Conservation (phyloP, 2,888 invertebrate species). For the Protonemura montana region DNA sequence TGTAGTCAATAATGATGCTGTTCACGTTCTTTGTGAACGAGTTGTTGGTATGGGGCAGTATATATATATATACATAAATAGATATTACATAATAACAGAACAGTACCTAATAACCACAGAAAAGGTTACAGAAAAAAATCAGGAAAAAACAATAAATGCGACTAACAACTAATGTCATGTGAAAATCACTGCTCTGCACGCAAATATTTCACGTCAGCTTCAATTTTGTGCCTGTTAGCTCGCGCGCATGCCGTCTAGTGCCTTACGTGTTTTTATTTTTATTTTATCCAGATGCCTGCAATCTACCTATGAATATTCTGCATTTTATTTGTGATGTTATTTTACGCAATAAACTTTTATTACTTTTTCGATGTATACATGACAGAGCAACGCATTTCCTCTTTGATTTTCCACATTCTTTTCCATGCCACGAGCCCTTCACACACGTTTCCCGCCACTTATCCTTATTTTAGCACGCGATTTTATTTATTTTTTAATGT, state of each 20-base stretch:
- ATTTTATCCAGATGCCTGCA: too few species aligned
- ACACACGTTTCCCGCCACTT: too few species aligned
- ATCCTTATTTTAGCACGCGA: too few species aligned
- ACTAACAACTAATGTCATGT: not conserved
- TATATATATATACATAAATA: too few species aligned
- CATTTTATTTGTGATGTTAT: not conserved
- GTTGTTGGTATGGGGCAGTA: not conserved
- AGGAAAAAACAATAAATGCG: not conserved
- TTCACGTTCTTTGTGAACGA: not conserved
- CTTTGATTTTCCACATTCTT: too few species aligned
- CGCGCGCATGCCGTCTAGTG: not conserved
- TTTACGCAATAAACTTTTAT: not conserved
- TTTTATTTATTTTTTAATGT: too few species aligned
- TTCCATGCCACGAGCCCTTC: too few species aligned
- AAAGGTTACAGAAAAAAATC: not conserved
- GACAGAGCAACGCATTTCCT: not conserved
- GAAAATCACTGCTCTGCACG: not conserved
- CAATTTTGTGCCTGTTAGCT: not conserved
- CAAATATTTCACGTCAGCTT: not conserved
- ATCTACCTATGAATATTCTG: too few species aligned
- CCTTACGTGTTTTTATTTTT: too few species aligned
- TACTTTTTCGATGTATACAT: not conserved
- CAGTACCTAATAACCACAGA: not conserved
- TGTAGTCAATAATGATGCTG: not conserved
- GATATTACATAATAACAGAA: too few species aligned